Evolutionary conservation across 2,797 vertebrate genomes (phyloP), one percentile per base, ranked within the genome.

Genomic region (Cossypha polioptera): DNA sequence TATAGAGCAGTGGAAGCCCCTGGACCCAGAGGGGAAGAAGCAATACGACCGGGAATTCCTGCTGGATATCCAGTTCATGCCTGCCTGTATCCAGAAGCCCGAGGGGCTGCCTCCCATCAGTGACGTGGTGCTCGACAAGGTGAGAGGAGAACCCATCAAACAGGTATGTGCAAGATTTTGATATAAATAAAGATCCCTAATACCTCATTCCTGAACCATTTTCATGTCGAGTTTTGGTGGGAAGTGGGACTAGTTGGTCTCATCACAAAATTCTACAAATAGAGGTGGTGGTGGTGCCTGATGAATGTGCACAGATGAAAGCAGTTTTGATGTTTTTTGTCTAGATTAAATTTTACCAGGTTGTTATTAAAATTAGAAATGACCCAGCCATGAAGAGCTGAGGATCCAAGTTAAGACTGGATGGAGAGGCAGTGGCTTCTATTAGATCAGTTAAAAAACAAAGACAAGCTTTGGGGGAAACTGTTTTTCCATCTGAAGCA

Each of bases 71-170:
- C 98, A 98, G 96, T 98, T 97, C 95, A 97, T 98, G 98, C 98
- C 98, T 9, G 98, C 97, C 42, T 98, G 98, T 28, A 96, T 98
- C 73, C 98, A 98, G 58, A 98, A 97, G 54, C 98, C 98, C 0
- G 98, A 98, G 79, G 98, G 98, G 45, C 91, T 98, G 51, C 98
- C 98, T 50, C 98, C 98, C 45, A 98, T 98, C 87, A 98, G 98
- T 4, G 98, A 98, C 2, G 98, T 98, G 94, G 98, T 98, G 89
- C 98, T 98, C 16, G 98, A 98, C 95, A 98, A 98, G 97, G 98
- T 98, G 96, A 97, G 97, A 74, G 82, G 83, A 87, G 96, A 97
- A 78, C 96, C 96, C 2, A 95, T 96, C 11, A 96, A 97, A 62
- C 96, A 96, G 96, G 96, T 97, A 40, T 0, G 95, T 97, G 83